Percentiles rank a stretch among this genome's conserved stretches.
phyloP scores from a whole-genome alignment of 1,140 invertebrate species.

The Hyles vespertilio region DNA sequence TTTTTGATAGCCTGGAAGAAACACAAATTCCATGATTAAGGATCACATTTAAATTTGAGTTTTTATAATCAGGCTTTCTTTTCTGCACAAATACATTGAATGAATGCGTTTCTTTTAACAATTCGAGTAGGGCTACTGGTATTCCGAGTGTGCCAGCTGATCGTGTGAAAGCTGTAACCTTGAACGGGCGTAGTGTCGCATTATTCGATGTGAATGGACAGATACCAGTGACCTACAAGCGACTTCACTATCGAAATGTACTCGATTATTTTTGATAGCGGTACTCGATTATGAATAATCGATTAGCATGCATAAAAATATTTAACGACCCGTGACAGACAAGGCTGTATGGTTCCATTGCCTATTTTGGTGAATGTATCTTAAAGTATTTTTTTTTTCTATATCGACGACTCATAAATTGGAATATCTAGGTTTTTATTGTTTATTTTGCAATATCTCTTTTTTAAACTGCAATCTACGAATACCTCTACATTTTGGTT shows the following conservation, averaged over 20 bases:
- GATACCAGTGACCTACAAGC: constrained; percentile 42
- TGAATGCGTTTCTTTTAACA: neutral
- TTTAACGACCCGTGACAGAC: too few species aligned
- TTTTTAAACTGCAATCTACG: too few species aligned
- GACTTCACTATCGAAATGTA: constrained; percentile 41
- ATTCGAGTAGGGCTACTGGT: neutral
- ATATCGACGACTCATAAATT: neutral
- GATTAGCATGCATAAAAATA: too few species aligned
- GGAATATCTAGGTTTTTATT: too few species aligned
- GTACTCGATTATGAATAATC: constrained; percentile 15
- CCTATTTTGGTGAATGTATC: too few species aligned
- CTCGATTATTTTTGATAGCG: constrained; percentile 47
- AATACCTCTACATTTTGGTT: too few species aligned
- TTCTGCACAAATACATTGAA: neutral
- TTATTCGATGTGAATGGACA: constrained; percentile 40
- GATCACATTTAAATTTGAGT: neutral
- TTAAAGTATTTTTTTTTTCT: too few species aligned
- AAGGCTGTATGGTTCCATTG: too few species aligned
- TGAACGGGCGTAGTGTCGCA: constrained; percentile 42
- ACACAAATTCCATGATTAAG: too few species aligned
- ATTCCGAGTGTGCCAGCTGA: constrained; percentile 36
- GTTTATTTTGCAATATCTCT: too few species aligned
- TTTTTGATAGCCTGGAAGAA: too few species aligned
- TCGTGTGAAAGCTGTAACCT: constrained; percentile 58
- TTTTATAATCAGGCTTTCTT: neutral